These are phyloP conservation scores for Aphis craccivora DNA, from an alignment of 1,140 invertebrate species.

Conservation along the genomic window DNA sequence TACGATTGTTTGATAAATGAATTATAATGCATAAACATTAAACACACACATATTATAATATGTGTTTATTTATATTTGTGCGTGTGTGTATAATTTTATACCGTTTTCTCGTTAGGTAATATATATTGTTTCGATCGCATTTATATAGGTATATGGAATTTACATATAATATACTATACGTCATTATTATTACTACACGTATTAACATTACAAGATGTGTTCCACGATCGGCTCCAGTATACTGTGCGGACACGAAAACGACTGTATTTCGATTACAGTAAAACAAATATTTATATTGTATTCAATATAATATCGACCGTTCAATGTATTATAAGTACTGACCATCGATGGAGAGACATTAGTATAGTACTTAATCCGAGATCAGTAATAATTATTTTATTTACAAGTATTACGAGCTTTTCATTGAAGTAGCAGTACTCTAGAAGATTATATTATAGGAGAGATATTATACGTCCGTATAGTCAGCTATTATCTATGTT, in stretches of 20 bases:
- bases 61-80: not conserved
- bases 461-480: not conserved
- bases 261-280: not conserved
- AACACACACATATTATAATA: not conserved
- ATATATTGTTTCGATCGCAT: not conserved
- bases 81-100: not conserved
- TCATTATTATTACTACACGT: not conserved
- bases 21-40: constrained; percentile 5
- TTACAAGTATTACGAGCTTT: not conserved
- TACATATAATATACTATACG: not conserved
- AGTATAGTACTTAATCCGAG: not conserved
- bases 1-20: constrained; percentile 4
- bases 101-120: not conserved
- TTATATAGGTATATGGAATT: not conserved
- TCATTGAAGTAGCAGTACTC: not conserved
- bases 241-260: not conserved
- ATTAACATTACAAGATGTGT: not conserved
- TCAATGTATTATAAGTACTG: not conserved
- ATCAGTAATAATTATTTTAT: not conserved
- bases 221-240: not conserved
- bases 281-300: not conserved
- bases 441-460: not conserved
- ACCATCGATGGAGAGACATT: not conserved
- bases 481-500: no score
- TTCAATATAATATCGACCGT: no score